Percentiles rank a stretch among this genome's conserved stretches.
phyloP scores from a whole-genome alignment of 2,888 invertebrate genomes.

The Fragum fragum region DNA sequence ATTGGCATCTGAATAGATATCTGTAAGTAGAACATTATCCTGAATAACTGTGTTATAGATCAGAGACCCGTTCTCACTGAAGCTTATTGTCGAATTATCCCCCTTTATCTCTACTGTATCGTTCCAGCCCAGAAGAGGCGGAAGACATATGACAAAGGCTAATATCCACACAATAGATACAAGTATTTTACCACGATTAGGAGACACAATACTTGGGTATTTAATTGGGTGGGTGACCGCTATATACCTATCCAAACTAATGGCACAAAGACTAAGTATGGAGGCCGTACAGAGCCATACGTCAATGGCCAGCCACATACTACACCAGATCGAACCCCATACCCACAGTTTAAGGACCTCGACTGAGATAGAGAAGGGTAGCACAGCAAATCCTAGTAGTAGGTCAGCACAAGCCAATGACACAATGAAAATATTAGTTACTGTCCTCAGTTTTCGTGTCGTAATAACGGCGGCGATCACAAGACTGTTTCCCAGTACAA shows the following conservation, averaged over 20 bases:
- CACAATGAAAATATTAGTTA: slow-evolving; percentile 95
- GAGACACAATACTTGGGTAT: slow-evolving; percentile 89
- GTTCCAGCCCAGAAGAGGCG: slow-evolving; percentile 95
- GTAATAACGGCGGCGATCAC: slow-evolving; percentile 97
- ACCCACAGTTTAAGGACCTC: slow-evolving; percentile 99
- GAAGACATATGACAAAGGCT: slow-evolving; percentile 97
- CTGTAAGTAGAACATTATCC: background rate
- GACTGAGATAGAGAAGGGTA: slow-evolving; percentile 99
- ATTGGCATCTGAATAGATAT: background rate
- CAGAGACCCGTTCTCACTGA: background rate
- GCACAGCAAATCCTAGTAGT: slow-evolving; percentile 97
- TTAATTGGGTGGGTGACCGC: slow-evolving; percentile 88
- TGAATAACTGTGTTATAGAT: background rate
- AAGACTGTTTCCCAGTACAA: slow-evolving; percentile 96
- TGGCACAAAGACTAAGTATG: slow-evolving; percentile 98
- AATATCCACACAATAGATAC: slow-evolving; percentile 97
- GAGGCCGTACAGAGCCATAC: slow-evolving; percentile 99
- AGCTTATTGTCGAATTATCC: background rate
- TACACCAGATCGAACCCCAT: slow-evolving; percentile 98
- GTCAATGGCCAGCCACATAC: slow-evolving; percentile 99
- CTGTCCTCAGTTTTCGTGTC: slow-evolving; percentile 94
- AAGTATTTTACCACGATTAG: slow-evolving; percentile 88
- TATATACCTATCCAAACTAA: slow-evolving; percentile 97
- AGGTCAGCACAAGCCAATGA: slow-evolving; percentile 99
- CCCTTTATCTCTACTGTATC: slow-evolving; percentile 40